Conservation (phyloP, 2,888 invertebrate genomes). For the Yponomeuta plumbellus region DNA sequence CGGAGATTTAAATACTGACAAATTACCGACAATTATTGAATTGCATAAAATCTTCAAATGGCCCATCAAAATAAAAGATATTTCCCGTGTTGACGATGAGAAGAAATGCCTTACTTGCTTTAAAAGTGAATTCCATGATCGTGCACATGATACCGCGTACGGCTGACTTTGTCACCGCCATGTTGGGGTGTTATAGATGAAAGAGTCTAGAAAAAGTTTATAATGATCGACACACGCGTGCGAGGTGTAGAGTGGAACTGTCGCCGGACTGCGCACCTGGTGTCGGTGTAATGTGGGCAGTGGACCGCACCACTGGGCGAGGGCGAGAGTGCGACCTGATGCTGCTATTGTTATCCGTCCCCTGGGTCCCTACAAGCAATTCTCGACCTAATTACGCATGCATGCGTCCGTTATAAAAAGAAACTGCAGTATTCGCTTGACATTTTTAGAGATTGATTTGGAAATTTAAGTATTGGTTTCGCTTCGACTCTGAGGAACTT, state of each 20-base stretch:
- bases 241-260: constrained; percentile 42
- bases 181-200: constrained; percentile 27
- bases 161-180: constrained; percentile 64
- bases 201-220: background rate
- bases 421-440: constrained; percentile 1
- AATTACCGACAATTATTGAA: constrained; percentile 10
- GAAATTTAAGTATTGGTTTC: background rate
- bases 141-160: constrained; percentile 71
- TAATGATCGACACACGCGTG: constrained; percentile 15
- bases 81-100: background rate
- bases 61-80: constrained; percentile 1
- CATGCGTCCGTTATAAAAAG: constrained; percentile 34
- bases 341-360: constrained; percentile 71
- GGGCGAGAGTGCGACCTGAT: constrained; percentile 51
- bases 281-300: constrained; percentile 49
- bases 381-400: constrained; percentile 54
- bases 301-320: constrained; percentile 67
- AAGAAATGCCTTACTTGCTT: constrained; percentile 61
- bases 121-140: constrained; percentile 71
- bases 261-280: constrained; percentile 41
- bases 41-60: background rate
- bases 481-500: background rate
- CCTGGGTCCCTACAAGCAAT: constrained; percentile 52
- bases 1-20: constrained; percentile 18
- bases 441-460: background rate